Evolutionary conservation across 2,888 invertebrate species (phyloP).

Genomic region (Corbicula japonica): DNA sequence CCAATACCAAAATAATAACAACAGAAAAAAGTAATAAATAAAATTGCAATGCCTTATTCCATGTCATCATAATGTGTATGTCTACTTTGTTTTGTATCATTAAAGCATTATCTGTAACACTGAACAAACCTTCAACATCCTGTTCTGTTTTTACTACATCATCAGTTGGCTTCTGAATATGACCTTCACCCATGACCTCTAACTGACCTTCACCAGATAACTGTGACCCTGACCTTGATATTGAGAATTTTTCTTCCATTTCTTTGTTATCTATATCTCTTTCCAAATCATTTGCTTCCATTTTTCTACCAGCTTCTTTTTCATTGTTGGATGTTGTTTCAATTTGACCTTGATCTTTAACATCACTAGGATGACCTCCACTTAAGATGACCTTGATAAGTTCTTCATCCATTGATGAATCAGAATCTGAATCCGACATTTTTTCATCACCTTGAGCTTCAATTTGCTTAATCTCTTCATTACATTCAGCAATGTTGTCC

Average conservation of each 20-base stretch:
- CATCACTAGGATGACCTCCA: conserved; percentile 8
- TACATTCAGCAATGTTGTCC: conserved; percentile 50
- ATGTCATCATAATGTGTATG: too few species aligned
- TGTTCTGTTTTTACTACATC: too few species aligned
- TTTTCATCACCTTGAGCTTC: conserved; percentile 41
- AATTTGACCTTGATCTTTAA: not conserved
- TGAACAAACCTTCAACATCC: too few species aligned
- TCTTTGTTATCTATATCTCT: conserved; percentile 11
- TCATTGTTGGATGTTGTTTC: not conserved
- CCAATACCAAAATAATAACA: too few species aligned
- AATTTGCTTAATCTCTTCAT: conserved; percentile 57
- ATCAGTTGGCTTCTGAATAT: too few species aligned
- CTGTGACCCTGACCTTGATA: not conserved
- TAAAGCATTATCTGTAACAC: too few species aligned
- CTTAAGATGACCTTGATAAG: conserved; percentile 40
- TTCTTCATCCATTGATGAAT: conserved; percentile 57
- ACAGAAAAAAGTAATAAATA: too few species aligned
- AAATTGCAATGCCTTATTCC: too few species aligned
- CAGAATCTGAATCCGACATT: conserved; percentile 38
- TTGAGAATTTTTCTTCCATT: not conserved
- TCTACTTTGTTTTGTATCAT: too few species aligned
- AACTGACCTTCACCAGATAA: conserved; percentile 8
- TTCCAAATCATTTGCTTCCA: not conserved
- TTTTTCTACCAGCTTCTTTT: conserved; percentile 6
- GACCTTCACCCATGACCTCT: conserved; percentile 11